These are phyloP conservation scores for Platerodrilus igneus DNA, from an alignment of 2,888 invertebrate species.

Conservation along the genomic window DNA sequence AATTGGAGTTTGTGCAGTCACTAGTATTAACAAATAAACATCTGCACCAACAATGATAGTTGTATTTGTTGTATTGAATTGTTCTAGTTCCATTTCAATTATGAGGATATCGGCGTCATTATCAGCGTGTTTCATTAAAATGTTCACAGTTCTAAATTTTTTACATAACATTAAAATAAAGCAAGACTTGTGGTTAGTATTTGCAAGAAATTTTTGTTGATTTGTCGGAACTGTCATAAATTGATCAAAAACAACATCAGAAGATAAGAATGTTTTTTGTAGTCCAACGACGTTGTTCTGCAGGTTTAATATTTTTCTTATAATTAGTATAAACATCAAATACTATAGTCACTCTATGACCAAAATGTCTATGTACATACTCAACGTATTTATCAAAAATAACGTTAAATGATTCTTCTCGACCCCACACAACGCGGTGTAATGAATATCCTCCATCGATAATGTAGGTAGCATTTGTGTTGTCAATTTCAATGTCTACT, in stretches of 20 bases:
- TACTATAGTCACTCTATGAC: slow-evolving; percentile 28
- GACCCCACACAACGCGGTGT: slow-evolving; percentile 33
- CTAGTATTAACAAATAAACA: too few relatives aligned
- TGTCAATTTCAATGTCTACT: slow-evolving; percentile 4
- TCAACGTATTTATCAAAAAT: slow-evolving; percentile 26
- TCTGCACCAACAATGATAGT: too few relatives aligned
- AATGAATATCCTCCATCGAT: slow-evolving; percentile 34
- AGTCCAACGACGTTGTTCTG: slow-evolving; percentile 32
- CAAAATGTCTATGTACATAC: slow-evolving; percentile 30
- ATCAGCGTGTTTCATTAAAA: too few relatives aligned
- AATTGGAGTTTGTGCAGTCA: too few relatives aligned
- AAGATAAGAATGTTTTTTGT: slow-evolving; percentile 31
- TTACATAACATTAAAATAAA: too few relatives aligned
- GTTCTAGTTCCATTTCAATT: too few relatives aligned
- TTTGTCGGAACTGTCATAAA: too few relatives aligned
- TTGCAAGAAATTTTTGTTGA: too few relatives aligned
- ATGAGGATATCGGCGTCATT: too few relatives aligned
- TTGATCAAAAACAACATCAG: slow-evolving; percentile 34
- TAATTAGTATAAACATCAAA: slow-evolving; percentile 35
- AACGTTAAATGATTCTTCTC: slow-evolving; percentile 18
- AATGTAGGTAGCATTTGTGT: slow-evolving; percentile 14
- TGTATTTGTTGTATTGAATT: too few relatives aligned
- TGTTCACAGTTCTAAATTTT: too few relatives aligned
- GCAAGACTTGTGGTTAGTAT: too few relatives aligned
- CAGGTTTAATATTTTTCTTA: slow-evolving; percentile 29